phyloP scores from a whole-genome alignment of 2,113 vertebrate species.

The Steatornis caripensis region DNA sequence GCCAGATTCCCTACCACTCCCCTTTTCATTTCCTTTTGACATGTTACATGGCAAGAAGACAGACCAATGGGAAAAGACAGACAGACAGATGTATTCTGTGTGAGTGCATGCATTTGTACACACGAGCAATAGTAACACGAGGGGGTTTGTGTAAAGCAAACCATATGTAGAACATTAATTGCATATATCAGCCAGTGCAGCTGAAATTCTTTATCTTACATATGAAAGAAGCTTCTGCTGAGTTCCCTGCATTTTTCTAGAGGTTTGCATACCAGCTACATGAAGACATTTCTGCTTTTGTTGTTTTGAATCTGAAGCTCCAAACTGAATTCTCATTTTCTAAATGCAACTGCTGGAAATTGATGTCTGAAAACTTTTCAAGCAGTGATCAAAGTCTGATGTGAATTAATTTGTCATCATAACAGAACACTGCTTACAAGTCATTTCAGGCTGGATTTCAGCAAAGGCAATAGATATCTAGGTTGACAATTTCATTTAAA shows the following conservation, averaged over 20 bases:
- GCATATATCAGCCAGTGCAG: not conserved
- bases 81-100: conserved; percentile 31
- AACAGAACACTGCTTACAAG: conserved; percentile 72
- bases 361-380: conserved; percentile 75
- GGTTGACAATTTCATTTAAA: conserved; percentile 82
- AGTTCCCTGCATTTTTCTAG: conserved; percentile 7
- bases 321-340: conserved; percentile 66
- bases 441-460: conserved; percentile 74
- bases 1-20: conserved; percentile 44
- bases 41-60: conserved; percentile 58
- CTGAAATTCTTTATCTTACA: not conserved
- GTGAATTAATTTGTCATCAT: conserved; percentile 82
- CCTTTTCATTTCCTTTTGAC: conserved; percentile 76
- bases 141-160: not conserved
- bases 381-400: conserved; percentile 76
- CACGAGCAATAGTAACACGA: not conserved
- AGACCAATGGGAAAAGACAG: not conserved
- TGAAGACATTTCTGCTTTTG: conserved; percentile 55
- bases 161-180: conserved; percentile 41
- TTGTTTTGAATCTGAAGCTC: conserved; percentile 54
- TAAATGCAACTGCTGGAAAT: conserved; percentile 71
- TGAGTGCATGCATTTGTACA: not conserved
- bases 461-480: conserved; percentile 76
- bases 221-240: not conserved
- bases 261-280: conserved; percentile 28